These are phyloP conservation scores for Eupeodes corollae DNA, from an alignment of 1,140 invertebrate genomes.

Conservation along the genomic window DNA sequence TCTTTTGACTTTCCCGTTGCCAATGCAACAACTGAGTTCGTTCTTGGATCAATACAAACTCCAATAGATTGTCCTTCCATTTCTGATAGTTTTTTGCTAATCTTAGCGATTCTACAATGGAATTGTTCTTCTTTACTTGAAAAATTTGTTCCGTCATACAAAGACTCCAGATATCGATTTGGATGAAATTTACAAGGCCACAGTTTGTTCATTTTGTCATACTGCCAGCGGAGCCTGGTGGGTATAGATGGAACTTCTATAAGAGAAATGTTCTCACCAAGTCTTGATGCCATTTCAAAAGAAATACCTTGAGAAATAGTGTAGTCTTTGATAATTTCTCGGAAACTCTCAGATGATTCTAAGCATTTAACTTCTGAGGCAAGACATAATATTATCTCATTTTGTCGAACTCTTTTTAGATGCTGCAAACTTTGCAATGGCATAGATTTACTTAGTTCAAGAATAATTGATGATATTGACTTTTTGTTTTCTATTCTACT, in stretches of 20 bases:
- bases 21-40: conserved; percentile 51
- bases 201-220: conserved; percentile 44
- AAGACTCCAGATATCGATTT: conserved; percentile 55
- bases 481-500: conserved; percentile 48
- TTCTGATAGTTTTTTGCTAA: conserved; percentile 15
- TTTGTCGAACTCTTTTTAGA: conserved; percentile 58
- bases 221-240: conserved; percentile 58
- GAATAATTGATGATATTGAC: conserved; percentile 51
- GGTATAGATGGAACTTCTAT: conserved; percentile 46
- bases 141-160: conserved; percentile 54
- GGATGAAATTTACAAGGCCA: conserved; percentile 85
- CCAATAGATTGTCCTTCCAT: conserved; percentile 38
- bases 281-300: conserved; percentile 11
- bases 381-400: conserved; percentile 48
- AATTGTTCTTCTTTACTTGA: conserved; percentile 40
- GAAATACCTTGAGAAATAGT: conserved; percentile 9
- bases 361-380: conserved; percentile 12
- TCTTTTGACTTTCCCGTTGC: conserved; percentile 45
- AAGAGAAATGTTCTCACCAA: conserved; percentile 41
- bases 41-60: conserved; percentile 57
- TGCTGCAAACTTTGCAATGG: conserved; percentile 52
- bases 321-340: not conserved
- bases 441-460: conserved; percentile 42
- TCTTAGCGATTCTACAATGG: conserved; percentile 52
- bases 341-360: not conserved